These are phyloP conservation scores for Mnemiopsis leidyi DNA, from an alignment of 37 sponge, comb jelly and placozoan genomes.

Conservation along the genomic window DNA sequence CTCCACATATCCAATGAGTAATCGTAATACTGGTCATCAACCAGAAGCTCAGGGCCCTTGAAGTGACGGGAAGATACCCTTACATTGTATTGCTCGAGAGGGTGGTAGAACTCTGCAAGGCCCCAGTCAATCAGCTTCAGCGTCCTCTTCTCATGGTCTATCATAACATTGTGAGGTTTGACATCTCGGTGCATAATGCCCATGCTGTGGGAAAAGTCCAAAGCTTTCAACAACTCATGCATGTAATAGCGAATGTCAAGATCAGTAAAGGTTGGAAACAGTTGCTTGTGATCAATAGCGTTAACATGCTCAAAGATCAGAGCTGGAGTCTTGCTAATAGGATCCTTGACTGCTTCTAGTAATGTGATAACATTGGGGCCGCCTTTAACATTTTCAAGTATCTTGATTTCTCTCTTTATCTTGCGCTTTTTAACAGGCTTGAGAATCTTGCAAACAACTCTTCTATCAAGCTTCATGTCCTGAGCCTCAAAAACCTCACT, in stretches of 20 bases:
- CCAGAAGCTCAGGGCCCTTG: conserved; percentile 54
- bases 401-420: conserved; percentile 29
- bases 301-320: conserved; percentile 55
- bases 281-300: conserved; percentile 51
- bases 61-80: conserved; percentile 60
- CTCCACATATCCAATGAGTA: conserved; percentile 64
- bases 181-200: conserved; percentile 60
- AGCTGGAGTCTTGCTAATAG: conserved; percentile 7
- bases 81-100: conserved; percentile 56
- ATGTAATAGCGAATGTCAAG: conserved; percentile 50
- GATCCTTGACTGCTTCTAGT: conserved; percentile 53
- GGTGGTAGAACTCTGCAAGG: conserved; percentile 60
- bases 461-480: conserved; percentile 30
- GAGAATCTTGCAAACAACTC: conserved; percentile 52
- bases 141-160: conserved; percentile 58
- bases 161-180: conserved; percentile 54
- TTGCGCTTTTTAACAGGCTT: conserved; percentile 56
- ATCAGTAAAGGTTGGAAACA: conserved; percentile 59
- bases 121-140: conserved; percentile 64
- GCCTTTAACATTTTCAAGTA: conserved; percentile 21
- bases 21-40: conserved; percentile 58
- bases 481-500: conserved; percentile 58
- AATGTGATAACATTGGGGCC: conserved; percentile 38
- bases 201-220: conserved; percentile 50
- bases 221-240: conserved; percentile 27